Conservation (phyloP, 2,797 vertebrate species). For the Antrozous pallidus region DNA sequence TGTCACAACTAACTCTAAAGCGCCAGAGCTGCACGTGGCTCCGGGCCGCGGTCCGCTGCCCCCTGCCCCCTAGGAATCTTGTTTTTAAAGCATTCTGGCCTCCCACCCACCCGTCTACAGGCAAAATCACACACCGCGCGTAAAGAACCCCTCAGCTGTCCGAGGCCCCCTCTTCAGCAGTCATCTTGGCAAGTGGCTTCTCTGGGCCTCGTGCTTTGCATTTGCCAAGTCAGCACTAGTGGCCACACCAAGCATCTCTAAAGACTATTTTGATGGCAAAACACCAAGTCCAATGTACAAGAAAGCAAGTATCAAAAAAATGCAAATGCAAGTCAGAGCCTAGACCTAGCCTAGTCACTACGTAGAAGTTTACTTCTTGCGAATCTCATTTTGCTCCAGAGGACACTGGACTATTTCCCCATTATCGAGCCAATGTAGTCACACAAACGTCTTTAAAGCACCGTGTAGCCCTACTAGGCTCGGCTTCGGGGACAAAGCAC, state of each 20-base stretch:
- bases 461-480: no score
- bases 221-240: neutral
- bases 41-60: no score
- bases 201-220: neutral
- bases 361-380: neutral
- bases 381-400: neutral
- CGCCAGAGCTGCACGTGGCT: no score
- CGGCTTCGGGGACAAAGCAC: no score
- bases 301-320: neutral
- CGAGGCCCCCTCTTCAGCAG: neutral
- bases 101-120: neutral
- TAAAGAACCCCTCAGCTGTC: neutral
- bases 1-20: no score
- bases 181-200: neutral
- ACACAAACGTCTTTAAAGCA: neutral
- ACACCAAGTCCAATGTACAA: rapidly evolving
- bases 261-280: neutral
- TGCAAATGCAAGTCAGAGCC: neutral
- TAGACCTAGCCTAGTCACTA: neutral
- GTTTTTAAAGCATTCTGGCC: neutral
- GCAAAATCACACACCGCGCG: neutral
- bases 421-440: neutral
- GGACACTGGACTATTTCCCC: neutral
- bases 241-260: neutral
- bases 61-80: neutral